A percentile compares a stretch with the other conserved stretches of the same genome.
These are phyloP conservation scores for Drosophila littoralis DNA, from an alignment of 1,140 invertebrate species.

Conservation along the genomic window DNA sequence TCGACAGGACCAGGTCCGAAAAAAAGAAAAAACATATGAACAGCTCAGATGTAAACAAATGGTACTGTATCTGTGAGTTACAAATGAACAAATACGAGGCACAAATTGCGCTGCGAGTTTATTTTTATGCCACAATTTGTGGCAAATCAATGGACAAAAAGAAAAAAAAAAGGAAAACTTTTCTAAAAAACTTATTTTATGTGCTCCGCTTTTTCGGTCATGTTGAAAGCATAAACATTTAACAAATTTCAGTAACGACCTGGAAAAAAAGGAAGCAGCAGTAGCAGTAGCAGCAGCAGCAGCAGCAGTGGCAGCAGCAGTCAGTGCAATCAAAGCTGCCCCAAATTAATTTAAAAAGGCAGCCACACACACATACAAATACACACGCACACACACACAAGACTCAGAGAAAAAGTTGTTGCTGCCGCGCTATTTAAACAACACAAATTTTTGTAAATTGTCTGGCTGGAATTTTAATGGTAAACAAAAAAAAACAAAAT, in stretches of 20 bases:
- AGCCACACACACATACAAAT: slow-evolving; percentile 11
- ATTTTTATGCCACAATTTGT: slow-evolving; percentile 80
- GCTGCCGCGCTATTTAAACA: slow-evolving; percentile 71
- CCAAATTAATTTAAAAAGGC: slow-evolving; percentile 80
- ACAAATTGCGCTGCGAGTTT: slow-evolving; percentile 55
- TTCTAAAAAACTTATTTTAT: slow-evolving; percentile 53
- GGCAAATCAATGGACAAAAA: slow-evolving; percentile 68
- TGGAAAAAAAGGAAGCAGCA: not conserved
- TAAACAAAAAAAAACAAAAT: slow-evolving; percentile 52
- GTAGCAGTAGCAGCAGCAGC: not conserved
- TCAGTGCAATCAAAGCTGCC: slow-evolving; percentile 72
- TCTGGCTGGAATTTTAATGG: slow-evolving; percentile 79
- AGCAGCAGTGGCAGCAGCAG: slow-evolving; percentile 6
- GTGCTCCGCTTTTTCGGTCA: slow-evolving; percentile 34
- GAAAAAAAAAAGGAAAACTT: slow-evolving; percentile 29
- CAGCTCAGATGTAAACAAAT: slow-evolving; percentile 57
- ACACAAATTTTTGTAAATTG: slow-evolving; percentile 81
- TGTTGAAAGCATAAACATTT: slow-evolving; percentile 72
- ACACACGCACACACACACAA: no score
- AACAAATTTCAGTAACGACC: slow-evolving; percentile 38
- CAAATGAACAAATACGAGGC: slow-evolving; percentile 66
- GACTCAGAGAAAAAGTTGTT: slow-evolving; percentile 16
- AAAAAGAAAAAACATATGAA: slow-evolving; percentile 6
- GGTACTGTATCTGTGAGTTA: slow-evolving; percentile 46
- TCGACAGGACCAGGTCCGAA: not conserved